A percentile compares a stretch with the other conserved stretches of the same genome.
These are phyloP conservation scores for Anoplolepis gracilipes DNA, from an alignment of 1,140 invertebrate genomes.

Conservation along the genomic window DNA sequence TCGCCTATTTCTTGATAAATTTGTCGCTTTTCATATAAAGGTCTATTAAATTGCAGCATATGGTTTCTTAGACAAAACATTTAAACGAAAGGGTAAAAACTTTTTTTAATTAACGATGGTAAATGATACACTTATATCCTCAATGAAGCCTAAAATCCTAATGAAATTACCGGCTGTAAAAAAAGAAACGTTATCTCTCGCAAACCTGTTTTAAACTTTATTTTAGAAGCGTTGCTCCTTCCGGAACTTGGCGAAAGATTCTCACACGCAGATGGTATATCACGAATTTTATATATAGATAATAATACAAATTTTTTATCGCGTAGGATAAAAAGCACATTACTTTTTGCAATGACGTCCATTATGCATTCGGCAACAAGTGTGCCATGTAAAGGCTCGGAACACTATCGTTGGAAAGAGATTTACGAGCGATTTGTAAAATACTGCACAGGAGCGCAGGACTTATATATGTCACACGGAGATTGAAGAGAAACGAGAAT, in stretches of 20 bases:
- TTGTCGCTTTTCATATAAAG: not conserved
- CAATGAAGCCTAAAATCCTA: not conserved
- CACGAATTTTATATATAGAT: too few species aligned
- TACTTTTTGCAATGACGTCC: not conserved
- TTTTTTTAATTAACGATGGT: constrained; percentile 13
- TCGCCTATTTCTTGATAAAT: not conserved
- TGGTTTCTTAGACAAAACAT: not conserved
- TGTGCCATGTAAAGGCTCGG: constrained; percentile 5
- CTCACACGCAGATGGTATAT: not conserved
- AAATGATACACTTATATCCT: constrained; percentile 12
- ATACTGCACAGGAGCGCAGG: constrained; percentile 17
- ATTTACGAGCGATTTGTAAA: constrained; percentile 58
- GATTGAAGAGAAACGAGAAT: constrained; percentile 53
- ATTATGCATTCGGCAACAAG: constrained; percentile 38
- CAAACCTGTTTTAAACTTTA: not conserved
- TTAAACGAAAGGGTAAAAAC: not conserved
- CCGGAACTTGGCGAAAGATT: not conserved
- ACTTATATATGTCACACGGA: constrained; percentile 29
- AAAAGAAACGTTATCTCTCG: not conserved
- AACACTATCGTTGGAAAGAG: constrained; percentile 12
- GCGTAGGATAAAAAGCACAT: not conserved
- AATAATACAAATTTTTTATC: too few species aligned
- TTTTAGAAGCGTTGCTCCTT: not conserved
- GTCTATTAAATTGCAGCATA: constrained; percentile 19
- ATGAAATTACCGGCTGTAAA: not conserved